These are phyloP conservation scores for Eulemur macaco DNA, from an alignment of 2,113 vertebrate species.

Conservation along the genomic window DNA sequence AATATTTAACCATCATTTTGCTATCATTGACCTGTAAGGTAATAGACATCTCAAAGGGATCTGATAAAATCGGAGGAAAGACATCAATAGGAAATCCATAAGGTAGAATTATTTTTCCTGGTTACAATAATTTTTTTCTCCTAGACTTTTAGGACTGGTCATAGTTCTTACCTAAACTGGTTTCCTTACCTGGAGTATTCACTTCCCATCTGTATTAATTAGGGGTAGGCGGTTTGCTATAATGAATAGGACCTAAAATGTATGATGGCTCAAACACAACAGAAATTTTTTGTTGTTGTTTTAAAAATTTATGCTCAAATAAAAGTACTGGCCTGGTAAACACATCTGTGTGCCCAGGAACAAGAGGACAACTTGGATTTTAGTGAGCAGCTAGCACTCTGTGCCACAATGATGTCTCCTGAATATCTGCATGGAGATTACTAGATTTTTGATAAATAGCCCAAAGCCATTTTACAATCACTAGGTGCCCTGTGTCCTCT, in stretches of 20 bases:
- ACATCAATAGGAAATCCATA: not conserved
- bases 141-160: not conserved
- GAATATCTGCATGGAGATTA: not conserved
- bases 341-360: not conserved
- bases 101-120: not conserved
- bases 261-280: not conserved
- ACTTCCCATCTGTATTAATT: not conserved
- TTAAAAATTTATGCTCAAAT: not conserved
- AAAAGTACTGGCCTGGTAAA: not conserved
- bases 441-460: not conserved
- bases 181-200: not conserved
- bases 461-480: not conserved
- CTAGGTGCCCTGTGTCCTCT: not conserved
- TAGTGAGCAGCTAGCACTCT: not conserved
- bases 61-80: not conserved
- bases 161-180: not conserved
- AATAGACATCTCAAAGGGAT: not conserved
- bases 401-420: not conserved
- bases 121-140: not conserved
- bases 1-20: not conserved
- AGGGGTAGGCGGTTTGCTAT: not conserved
- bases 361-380: not conserved
- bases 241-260: not conserved
- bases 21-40: not conserved
- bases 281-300: not conserved